Evolutionary conservation across 2,888 invertebrate genomes (phyloP).

Genomic region (Agrotis exclamationis): DNA sequence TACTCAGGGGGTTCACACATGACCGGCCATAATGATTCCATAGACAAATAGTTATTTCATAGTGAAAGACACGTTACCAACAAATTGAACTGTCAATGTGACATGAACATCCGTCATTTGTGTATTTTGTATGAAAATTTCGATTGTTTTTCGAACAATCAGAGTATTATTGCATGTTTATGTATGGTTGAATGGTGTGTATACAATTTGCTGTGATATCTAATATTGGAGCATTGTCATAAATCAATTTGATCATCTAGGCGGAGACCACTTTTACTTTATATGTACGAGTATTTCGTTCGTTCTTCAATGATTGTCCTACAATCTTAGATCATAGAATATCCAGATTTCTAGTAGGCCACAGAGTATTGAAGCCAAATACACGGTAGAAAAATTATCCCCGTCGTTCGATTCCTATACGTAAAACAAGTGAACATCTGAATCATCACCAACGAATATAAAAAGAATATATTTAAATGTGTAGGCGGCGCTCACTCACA

Average conservation of each 20-base stretch:
- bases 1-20: slow-evolving; percentile 43
- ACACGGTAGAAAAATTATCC: too few species aligned
- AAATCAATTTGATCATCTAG: background rate
- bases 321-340: too few species aligned
- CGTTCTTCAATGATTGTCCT: background rate
- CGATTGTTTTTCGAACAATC: background rate
- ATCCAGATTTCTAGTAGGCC: too few species aligned
- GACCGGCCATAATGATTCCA: slow-evolving; percentile 44
- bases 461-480: too few species aligned
- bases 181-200: background rate
- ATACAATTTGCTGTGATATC: background rate
- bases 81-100: slow-evolving; percentile 47
- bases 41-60: slow-evolving; percentile 47
- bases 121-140: slow-evolving; percentile 8
- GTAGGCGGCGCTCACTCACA: too few species aligned
- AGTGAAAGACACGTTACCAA: slow-evolving; percentile 28
- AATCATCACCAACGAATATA: too few species aligned
- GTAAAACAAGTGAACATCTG: too few species aligned
- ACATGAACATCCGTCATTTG: slow-evolving; percentile 36
- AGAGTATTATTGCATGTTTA: background rate
- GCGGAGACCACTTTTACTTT: background rate
- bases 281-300: background rate
- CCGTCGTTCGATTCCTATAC: too few species aligned
- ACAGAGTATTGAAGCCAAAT: too few species aligned
- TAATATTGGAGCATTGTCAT: background rate